Conservation (phyloP, 2,888 invertebrate genomes). For the Cartodere bifasciata region DNA sequence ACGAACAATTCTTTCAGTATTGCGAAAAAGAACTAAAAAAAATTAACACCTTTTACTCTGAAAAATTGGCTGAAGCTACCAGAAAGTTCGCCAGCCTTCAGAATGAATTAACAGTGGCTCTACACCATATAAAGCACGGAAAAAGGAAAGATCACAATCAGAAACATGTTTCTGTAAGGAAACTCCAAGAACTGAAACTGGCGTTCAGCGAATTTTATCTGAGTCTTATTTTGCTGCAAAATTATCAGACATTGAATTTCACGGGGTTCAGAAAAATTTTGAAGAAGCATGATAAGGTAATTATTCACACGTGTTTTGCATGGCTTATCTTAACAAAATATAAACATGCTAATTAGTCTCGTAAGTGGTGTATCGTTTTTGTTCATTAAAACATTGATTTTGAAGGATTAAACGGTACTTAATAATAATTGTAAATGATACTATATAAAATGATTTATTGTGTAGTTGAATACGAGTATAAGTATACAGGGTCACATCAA, state of each 20-base stretch:
- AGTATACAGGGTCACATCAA: too few relatives aligned
- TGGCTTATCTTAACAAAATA: not conserved
- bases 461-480: too few relatives aligned
- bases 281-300: constrained; percentile 80
- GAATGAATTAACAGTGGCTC: constrained; percentile 50
- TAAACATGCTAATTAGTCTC: not conserved
- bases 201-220: constrained; percentile 87
- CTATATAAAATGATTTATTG: too few relatives aligned
- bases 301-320: too few relatives aligned
- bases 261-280: constrained; percentile 84
- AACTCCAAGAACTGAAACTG: constrained; percentile 69
- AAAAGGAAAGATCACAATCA: constrained; percentile 23
- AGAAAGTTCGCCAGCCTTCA: constrained; percentile 63
- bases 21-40: constrained; percentile 77
- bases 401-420: too few relatives aligned
- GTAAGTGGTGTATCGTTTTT: too few relatives aligned
- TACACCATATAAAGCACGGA: constrained; percentile 26
- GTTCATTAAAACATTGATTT: too few relatives aligned
- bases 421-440: too few relatives aligned
- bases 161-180: constrained; percentile 45
- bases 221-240: constrained; percentile 72
- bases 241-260: constrained; percentile 79
- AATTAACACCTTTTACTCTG: constrained; percentile 80
- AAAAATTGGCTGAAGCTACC: constrained; percentile 80
- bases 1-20: constrained; percentile 74